phyloP scores from a whole-genome alignment of 2,888 invertebrate species.

The Synergus gifuensis region DNA sequence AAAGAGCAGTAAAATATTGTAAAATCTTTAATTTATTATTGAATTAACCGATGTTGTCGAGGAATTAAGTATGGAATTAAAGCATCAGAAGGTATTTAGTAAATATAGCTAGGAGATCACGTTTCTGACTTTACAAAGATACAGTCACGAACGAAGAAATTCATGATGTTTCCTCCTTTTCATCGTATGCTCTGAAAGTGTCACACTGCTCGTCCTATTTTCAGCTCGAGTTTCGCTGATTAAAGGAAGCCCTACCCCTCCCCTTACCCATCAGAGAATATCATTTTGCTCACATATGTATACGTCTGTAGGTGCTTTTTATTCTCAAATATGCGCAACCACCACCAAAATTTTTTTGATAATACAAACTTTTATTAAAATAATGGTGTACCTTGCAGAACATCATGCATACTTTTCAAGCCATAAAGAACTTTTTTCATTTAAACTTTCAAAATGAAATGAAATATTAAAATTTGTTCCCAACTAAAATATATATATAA shows the following conservation, averaged over 20 bases:
- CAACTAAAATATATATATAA: background rate
- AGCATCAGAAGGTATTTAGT: background rate
- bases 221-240: constrained; percentile 43
- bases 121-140: constrained; percentile 16
- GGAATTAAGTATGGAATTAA: background rate
- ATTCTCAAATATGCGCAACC: background rate
- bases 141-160: constrained; percentile 14
- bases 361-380: constrained; percentile 6
- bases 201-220: constrained; percentile 34
- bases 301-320: background rate
- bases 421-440: too few relatives aligned
- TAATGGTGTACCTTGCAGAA: background rate
- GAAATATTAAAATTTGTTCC: too few relatives aligned
- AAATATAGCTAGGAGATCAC: constrained; percentile 30
- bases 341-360: background rate
- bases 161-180: constrained; percentile 22
- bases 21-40: background rate
- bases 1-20: background rate
- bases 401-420: background rate
- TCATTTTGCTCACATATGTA: background rate
- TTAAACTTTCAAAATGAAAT: too few relatives aligned
- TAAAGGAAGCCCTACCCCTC: constrained; percentile 27
- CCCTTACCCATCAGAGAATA: constrained; percentile 19
- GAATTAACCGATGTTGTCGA: background rate
- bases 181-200: constrained; percentile 23